Evolutionary conservation across 35 echinoderm and acorn worm species (phyloP).

Genomic region (Apostichopus japonicus): DNA sequence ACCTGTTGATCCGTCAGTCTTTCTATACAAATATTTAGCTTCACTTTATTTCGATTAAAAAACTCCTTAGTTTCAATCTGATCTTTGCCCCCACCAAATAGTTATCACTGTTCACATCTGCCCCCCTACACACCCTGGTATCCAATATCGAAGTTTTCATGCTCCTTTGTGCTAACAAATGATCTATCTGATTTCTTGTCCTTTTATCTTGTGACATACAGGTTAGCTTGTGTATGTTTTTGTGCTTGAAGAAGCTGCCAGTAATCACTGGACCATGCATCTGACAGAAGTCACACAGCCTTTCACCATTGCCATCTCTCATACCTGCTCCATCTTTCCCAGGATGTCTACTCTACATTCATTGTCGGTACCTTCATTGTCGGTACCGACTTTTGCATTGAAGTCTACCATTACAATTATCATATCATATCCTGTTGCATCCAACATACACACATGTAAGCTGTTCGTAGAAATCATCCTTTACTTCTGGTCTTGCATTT

Average conservation of each 20-base stretch:
- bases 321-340: not conserved
- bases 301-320: not conserved
- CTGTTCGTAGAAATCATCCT: too few species aligned
- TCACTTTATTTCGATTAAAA: not conserved
- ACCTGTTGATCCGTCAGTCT: not conserved
- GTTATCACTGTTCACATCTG: slow-evolving; percentile 19
- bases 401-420: not conserved
- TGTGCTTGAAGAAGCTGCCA: not conserved
- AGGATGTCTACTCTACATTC: not conserved
- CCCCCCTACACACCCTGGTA: slow-evolving; percentile 12
- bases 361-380: not conserved
- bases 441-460: too few species aligned
- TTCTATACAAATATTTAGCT: not conserved
- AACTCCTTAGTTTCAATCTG: slow-evolving; percentile 18
- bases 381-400: not conserved
- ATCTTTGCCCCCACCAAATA: slow-evolving; percentile 15
- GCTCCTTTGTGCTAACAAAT: not conserved
- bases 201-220: not conserved
- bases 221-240: slow-evolving; percentile 13
- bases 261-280: not conserved
- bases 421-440: not conserved
- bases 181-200: slow-evolving; percentile 15
- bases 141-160: not conserved
- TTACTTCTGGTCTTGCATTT: too few species aligned
- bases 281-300: not conserved